A percentile compares a stretch with the other conserved stretches of the same genome.
Conservation (phyloP, 1,140 invertebrate genomes). For the Chironomus striatipennis region DNA sequence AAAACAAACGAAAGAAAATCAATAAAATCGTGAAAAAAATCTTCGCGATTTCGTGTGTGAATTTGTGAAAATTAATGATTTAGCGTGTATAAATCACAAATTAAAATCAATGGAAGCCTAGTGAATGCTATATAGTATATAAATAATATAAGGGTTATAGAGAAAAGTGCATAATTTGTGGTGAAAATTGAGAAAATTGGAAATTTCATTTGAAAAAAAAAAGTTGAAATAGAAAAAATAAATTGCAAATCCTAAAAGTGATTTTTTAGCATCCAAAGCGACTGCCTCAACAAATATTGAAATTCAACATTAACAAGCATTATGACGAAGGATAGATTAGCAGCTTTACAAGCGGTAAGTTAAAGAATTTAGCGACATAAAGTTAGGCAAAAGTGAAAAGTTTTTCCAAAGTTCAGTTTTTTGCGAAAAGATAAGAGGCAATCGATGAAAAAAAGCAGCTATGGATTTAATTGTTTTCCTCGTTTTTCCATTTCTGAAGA, state of each 20-base stretch:
- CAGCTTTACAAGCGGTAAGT: conserved; percentile 88
- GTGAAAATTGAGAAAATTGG: not conserved
- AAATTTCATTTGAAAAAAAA: not conserved
- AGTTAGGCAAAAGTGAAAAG: not conserved
- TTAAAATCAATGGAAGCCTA: conserved; percentile 13
- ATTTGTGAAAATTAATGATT: conserved; percentile 1
- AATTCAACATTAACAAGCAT: conserved; percentile 34
- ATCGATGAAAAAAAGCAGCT: not conserved
- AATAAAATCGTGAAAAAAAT: conserved; percentile 23
- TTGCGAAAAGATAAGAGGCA: not conserved
- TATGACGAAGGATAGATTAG: conserved; percentile 98
- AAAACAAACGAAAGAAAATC: not conserved
- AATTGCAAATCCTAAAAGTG: conserved; percentile 13
- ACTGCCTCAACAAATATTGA: conserved; percentile 20
- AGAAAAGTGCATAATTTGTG: not conserved
- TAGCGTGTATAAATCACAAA: conserved; percentile 20
- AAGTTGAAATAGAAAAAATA: not conserved
- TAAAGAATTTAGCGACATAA: not conserved
- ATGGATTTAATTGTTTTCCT: not conserved
- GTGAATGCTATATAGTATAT: conserved; percentile 13
- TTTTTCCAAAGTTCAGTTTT: too few relatives aligned
- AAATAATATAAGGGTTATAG: conserved; percentile 13
- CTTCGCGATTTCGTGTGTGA: not conserved
- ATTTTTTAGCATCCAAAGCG: conserved; percentile 6
- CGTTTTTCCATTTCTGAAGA: not conserved